Percentiles rank a stretch among this genome's conserved stretches.
phyloP scores from a whole-genome alignment of 1,140 invertebrate species.

The Venturia canescens region DNA sequence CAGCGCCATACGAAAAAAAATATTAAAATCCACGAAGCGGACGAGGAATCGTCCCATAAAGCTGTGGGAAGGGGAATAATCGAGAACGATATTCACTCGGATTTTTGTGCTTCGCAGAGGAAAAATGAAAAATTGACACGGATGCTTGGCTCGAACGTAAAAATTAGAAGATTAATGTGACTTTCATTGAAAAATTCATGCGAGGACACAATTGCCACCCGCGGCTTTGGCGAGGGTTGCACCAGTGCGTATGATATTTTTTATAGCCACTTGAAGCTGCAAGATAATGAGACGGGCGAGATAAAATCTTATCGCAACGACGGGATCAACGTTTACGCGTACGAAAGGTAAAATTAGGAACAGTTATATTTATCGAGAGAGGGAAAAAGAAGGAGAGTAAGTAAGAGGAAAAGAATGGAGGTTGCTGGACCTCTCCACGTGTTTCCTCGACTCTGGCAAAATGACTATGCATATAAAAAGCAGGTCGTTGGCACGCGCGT shows the following conservation, averaged over 20 bases:
- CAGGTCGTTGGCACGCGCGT: conserved; percentile 34
- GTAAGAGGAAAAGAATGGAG: not conserved
- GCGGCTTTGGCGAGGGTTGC: conserved; percentile 2
- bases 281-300: conserved; percentile 32
- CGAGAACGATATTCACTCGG: not conserved
- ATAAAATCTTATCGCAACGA: conserved; percentile 38
- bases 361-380: conserved; percentile 35
- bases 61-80: too few species aligned
- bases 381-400: not conserved
- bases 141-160: not conserved
- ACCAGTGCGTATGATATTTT: not conserved
- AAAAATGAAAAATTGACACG: not conserved
- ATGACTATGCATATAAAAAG: conserved; percentile 21
- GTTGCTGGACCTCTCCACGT: not conserved
- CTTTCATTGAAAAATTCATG: not conserved
- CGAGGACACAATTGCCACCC: not conserved
- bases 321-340: conserved; percentile 21
- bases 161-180: not conserved
- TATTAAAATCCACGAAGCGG: too few species aligned
- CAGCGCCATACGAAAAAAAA: not conserved
- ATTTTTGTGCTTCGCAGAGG: too few species aligned
- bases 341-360: conserved; percentile 42
- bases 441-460: not conserved
- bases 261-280: conserved; percentile 14
- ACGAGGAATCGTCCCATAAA: too few species aligned